Conservation (phyloP, 2,113 vertebrate species). For the Leucoraja erinaceus region DNA sequence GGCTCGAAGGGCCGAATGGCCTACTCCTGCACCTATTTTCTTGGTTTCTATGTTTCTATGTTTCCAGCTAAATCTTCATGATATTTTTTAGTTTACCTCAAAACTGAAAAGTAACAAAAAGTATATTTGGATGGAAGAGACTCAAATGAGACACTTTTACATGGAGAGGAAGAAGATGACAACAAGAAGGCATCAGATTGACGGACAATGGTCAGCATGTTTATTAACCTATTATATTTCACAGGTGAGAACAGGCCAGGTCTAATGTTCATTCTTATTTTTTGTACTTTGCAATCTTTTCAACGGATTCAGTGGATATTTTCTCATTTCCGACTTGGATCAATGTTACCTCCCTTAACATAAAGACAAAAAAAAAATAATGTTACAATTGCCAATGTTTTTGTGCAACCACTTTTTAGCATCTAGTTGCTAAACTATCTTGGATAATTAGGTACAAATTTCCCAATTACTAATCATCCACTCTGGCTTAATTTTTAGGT, state of each 20-base stretch:
- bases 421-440: neutral
- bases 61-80: too few species aligned
- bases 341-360: neutral
- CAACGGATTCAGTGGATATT: neutral
- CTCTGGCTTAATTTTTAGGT: neutral
- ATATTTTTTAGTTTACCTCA: too few species aligned
- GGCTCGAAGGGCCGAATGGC: too few species aligned
- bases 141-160: too few species aligned
- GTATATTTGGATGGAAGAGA: too few species aligned
- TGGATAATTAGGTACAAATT: neutral
- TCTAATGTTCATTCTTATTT: neutral
- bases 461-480: neutral
- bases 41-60: too few species aligned
- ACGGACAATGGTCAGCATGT: neutral
- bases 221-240: neutral
- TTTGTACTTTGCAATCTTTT: neutral
- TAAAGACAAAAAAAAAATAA: neutral
- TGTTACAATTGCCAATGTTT: neutral
- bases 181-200: neutral
- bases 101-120: too few species aligned
- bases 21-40: too few species aligned
- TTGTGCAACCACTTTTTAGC: neutral
- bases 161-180: too few species aligned
- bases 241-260: neutral
- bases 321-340: neutral